Conservation (phyloP, 2,113 vertebrate genomes). For the Trichechus manatus region DNA sequence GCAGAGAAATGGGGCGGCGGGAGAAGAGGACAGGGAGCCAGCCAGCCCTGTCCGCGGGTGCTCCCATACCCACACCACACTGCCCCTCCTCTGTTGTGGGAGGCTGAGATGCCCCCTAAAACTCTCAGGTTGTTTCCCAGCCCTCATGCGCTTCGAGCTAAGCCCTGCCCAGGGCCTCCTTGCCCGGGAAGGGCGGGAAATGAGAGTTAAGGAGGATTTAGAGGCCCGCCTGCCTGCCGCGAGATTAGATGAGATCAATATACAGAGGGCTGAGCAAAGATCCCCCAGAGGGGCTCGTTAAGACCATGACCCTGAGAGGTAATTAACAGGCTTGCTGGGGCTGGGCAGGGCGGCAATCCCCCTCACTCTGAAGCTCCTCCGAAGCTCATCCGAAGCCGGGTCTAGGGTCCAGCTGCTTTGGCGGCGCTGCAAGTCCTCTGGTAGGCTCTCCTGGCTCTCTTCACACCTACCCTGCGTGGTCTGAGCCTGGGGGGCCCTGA, state of each 20-base stretch:
- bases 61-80: too few species aligned
- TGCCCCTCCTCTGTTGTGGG: neutral
- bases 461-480: neutral
- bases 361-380: neutral
- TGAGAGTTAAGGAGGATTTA: slow-evolving; percentile 75
- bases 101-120: neutral
- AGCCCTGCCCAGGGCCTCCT: slow-evolving; percentile 66
- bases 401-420: neutral
- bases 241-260: slow-evolving; percentile 68
- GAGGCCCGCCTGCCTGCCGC: slow-evolving; percentile 64
- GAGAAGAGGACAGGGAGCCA: neutral
- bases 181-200: slow-evolving; percentile 53
- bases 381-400: neutral
- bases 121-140: slow-evolving; percentile 49
- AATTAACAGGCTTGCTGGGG: slow-evolving; percentile 53
- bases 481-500: neutral
- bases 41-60: neutral
- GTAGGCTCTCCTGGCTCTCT: neutral
- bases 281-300: slow-evolving; percentile 12
- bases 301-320: slow-evolving; percentile 34
- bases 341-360: neutral
- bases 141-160: neutral
- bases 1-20: neutral
- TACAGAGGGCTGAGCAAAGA: neutral
- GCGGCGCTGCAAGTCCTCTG: neutral